Conservation (phyloP, 1,140 invertebrate genomes). For the Brachionus sp. region DNA sequence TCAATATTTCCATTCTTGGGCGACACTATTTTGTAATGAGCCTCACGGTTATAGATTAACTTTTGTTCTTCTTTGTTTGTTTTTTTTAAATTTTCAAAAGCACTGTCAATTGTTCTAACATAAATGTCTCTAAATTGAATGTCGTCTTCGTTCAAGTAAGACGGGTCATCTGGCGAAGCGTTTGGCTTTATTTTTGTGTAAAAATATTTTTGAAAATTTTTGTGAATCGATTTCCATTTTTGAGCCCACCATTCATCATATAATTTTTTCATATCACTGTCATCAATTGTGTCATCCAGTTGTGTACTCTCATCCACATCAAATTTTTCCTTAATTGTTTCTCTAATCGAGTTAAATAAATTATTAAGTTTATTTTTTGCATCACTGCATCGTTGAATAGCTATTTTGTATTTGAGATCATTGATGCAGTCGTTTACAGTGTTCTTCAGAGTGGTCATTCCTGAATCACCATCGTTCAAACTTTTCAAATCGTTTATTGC, state of each 20-base stretch:
- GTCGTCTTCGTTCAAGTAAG: neutral
- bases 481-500: neutral
- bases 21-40: neutral
- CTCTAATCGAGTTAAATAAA: neutral
- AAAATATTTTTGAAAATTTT: slow-evolving; percentile 19
- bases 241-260: slow-evolving; percentile 28
- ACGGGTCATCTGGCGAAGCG: neutral
- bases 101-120: neutral
- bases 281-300: neutral
- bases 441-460: neutral
- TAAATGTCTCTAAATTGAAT: neutral
- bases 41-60: neutral
- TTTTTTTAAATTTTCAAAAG: neutral
- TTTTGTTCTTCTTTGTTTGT: neutral
- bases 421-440: neutral
- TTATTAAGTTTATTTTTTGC: neutral
- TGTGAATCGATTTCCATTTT: neutral
- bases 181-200: neutral
- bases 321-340: slow-evolving; percentile 4
- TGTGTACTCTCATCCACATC: neutral
- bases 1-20: slow-evolving; percentile 1
- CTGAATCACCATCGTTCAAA: slow-evolving; percentile 1
- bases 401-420: neutral
- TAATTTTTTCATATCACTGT: neutral
- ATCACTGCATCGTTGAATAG: neutral